These are phyloP conservation scores for Verasper variegatus DNA, from an alignment of 2,113 vertebrate genomes.

Conservation along the genomic window DNA sequence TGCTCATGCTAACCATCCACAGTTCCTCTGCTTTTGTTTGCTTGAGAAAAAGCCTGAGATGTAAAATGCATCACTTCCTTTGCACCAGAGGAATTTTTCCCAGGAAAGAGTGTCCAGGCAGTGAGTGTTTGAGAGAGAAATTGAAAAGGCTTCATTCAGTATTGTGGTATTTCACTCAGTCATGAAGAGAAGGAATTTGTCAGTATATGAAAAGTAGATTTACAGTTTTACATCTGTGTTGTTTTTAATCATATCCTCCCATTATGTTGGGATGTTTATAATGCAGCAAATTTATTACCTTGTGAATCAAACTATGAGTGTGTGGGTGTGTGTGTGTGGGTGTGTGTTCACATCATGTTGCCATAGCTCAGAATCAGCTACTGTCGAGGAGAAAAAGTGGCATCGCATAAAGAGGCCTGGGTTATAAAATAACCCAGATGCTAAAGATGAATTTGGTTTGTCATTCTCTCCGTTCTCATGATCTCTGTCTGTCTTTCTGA, in stretches of 20 bases:
- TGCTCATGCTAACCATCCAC: background rate
- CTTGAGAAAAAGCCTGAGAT: background rate
- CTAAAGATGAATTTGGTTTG: background rate
- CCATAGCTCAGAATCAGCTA: conserved; percentile 58
- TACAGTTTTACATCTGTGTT: background rate
- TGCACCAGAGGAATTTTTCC: conserved; percentile 8
- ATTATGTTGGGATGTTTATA: too few species aligned
- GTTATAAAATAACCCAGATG: conserved; percentile 49
- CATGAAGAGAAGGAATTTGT: background rate
- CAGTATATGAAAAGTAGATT: background rate
- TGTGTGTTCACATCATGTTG: conserved; percentile 33
- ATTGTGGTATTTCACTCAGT: background rate
- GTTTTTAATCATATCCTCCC: background rate
- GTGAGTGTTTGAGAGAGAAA: background rate
- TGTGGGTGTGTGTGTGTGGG: too few species aligned
- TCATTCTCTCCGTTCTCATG: conserved; percentile 2
- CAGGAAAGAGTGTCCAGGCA: conserved; percentile 12
- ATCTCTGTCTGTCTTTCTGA: background rate
- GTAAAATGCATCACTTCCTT: conserved; percentile 22
- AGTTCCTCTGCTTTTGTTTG: conserved; percentile 15
- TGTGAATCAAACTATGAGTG: background rate
- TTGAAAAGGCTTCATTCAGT: too few species aligned
- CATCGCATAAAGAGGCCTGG: background rate
- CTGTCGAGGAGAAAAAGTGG: conserved; percentile 29
- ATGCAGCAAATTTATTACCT: too few species aligned